Evolutionary conservation across 2,113 vertebrate species (phyloP), one percentile per base, ranked within the genome.

Genomic region (Gobiocypris rarus): DNA sequence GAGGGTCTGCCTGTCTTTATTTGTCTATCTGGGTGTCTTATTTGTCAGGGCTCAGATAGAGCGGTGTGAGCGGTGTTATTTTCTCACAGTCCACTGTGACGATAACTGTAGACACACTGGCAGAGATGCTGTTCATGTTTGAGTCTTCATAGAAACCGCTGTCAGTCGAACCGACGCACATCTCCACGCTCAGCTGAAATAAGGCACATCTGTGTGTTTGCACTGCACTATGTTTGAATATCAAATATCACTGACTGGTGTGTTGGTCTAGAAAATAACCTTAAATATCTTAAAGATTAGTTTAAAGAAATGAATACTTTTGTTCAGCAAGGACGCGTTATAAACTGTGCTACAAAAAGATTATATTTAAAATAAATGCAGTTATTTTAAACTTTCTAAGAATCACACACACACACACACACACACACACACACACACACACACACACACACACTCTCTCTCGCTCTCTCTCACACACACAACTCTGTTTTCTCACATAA

Each of bases 21-120:
- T 92, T 93, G 92, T 93, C 92, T 92, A 81, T 0, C 69, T 63
- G 86, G 91, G 91, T 91, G 87, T 88, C 48, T 69, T 87, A 84
- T 85, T 91, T 94, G 90, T 92, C 89, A 58, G 89, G 93, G 86
- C 52, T 54, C 52, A 19, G 50, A 52, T 7, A 17, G 50, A 52
- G 50, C 15, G 0, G 15, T 19, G 50, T 52, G 15, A 52, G 50
- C 88, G 87, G 84, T 89, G 90, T 54, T 54, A 34, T 73, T 81
- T 84, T 34, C 38, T 61, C 19, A 26, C 58, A 13, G 26, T 67
- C 75, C 61, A 5, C 22, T 84, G 41, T 77, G 28, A 24, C 14
- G 24, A 48, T 31, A 59, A 41, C 24, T n/a, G n/a, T 52, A 89
- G 85, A 86, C 52, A 86, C 83, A 86, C 86, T 87, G 91, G 86